phyloP scores from a whole-genome alignment of 2,888 invertebrate species.

The Diadegma fenestrale region DNA sequence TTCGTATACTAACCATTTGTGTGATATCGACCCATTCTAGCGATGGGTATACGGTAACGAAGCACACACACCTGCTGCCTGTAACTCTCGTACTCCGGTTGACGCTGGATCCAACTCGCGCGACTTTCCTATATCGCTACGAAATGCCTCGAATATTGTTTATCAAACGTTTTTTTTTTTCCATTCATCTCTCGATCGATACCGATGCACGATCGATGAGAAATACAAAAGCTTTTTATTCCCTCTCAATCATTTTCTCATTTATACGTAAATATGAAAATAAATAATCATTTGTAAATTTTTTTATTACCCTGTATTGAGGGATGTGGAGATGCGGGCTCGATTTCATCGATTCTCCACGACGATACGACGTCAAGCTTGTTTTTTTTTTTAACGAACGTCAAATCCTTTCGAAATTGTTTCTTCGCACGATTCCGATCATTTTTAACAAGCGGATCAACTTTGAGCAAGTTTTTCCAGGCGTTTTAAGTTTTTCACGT shows the following conservation, averaged over 20 bases:
- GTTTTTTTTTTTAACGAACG: background rate
- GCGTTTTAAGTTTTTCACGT: too few species aligned
- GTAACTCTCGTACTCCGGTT: constrained; percentile 6
- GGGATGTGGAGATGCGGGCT: background rate
- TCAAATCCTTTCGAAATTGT: background rate
- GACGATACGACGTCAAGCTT: background rate
- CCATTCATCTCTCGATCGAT: background rate
- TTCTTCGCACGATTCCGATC: background rate
- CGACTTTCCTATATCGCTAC: constrained; percentile 23
- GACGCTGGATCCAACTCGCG: constrained; percentile 23
- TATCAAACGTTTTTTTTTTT: background rate
- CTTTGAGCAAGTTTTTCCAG: too few species aligned
- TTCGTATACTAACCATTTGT: constrained; percentile 76
- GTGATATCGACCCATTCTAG: constrained; percentile 70
- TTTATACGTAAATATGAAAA: constrained; percentile 1
- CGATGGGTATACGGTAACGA: constrained; percentile 53
- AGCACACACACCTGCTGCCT: constrained; percentile 24
- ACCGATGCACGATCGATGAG: background rate
- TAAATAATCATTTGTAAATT: background rate
- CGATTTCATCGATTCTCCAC: background rate
- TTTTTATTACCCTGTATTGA: background rate
- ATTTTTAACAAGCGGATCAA: background rate
- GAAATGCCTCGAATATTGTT: constrained; percentile 4
- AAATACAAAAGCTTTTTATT: background rate
- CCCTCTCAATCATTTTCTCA: background rate